Evolutionary conservation across 1,140 invertebrate genomes (phyloP), one percentile per base, ranked within the genome.

Genomic region (Atta cephalotes): DNA sequence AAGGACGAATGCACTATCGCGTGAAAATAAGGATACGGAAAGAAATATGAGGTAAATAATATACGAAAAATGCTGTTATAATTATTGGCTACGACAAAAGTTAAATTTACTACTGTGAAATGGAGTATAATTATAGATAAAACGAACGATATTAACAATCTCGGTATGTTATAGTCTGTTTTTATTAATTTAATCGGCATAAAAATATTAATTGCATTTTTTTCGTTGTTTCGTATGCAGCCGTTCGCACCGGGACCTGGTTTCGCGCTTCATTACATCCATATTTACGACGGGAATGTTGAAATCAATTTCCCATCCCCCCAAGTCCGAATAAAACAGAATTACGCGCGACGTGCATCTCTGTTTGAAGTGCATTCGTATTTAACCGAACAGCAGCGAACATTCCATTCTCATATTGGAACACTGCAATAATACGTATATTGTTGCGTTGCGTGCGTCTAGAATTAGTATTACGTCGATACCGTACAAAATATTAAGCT

Each of bases 121-220:
- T 39, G 16, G 49, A 31, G 35, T 45, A 16, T 28, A 81, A 60
- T 10, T 71, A 5, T 31, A 58, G 51, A 60, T 71, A 71, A 60
- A 60, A 81, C 71, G 65, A 10, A 71, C 28, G 66, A 14, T 71
- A 71, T 81, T 71, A 81, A 28, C 35, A 35, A 51, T 51, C 49
- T 51, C 49, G 21, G 31, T 51, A 45, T 1, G 51, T 21, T 49
- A 31, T 70, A 35, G 16, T n/a, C 21, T 35, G 65, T 28, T 60
- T 72, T 72, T 60, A 82, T 82, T 60, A 82, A 74, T 82, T 82
- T 82, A 45, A 74, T 62, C 80, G 28, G 28, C n/a, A 21, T 84
- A 76, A 84, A 84, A 84, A 84, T 84, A 84, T 84, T 84, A 76
- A 84, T 84, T 76, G 56, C 56, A 84, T 74, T 84, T 84, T 63